Base-by-base conservation (phyloP, 2,888 invertebrate genomes). In the Terebella lapidaria region DNA sequence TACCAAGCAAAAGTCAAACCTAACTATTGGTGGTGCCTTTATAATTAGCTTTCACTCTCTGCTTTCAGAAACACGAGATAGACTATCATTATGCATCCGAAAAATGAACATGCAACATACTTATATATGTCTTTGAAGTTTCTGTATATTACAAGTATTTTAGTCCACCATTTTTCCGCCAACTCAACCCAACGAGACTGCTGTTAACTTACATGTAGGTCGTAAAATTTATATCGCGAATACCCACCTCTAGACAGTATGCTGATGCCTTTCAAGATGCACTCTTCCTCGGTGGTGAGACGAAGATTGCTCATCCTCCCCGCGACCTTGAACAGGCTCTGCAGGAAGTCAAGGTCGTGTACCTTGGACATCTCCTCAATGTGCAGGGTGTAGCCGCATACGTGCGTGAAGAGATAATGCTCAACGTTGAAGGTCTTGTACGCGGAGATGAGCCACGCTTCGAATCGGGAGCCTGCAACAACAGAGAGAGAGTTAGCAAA, bases 381-480 rank as follows among this genome's bases (percentile, higher is more conserved):
- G 58, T 63, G 61, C 22, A 68, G 35, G 15, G 66, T 68, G 49
- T 63, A 70, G 42, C 67, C 64, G 49, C 67, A 64, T 56, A 63
- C 57, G 30, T 60, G 54, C 2, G 65, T 67, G 53, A 66, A 67
- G 18, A 76, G 69, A 5, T 62, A 59, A 3, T 73, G 60, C 3
- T 74, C 71, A 0, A 47, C 25, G 62, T 71, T 73, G 56, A 74
- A 66, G 26, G 73, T 71, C 30, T 68, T 67, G 64, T 70, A 71
- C 24, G 69, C 68, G 10, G 74, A 70, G 25, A 74, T 59, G 62
- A 74, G 69, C 72, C 74, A 75, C 47, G 72, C 67, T 58, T 77
- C 76, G 63, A 74, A 74, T 49, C 76, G 63, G 1, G 75, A 72
- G 46, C 62, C 76, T 76, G 68, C 1, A 35, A 35, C 10, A n/a